Percentiles rank a stretch among this genome's conserved stretches.
Evolutionary conservation across 2,888 invertebrate species (phyloP).

Genomic region (Troides helena): DNA sequence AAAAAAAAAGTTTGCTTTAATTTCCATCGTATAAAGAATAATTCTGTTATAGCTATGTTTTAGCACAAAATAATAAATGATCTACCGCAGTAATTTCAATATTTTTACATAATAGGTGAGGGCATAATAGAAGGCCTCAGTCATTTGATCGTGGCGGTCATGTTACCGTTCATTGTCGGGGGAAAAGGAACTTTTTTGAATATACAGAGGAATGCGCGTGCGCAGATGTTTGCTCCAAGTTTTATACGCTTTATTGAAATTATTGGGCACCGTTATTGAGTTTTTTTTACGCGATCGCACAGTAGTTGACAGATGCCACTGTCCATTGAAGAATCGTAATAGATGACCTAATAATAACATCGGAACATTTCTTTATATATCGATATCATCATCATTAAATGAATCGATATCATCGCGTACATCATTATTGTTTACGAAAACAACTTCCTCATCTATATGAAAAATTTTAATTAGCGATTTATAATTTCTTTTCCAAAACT

Average conservation of each 20-base stretch:
- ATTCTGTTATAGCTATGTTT: background rate
- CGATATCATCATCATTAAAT: background rate
- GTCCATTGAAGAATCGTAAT: slow-evolving; percentile 25
- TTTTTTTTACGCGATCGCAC: slow-evolving; percentile 46
- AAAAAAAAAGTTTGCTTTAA: too few relatives aligned
- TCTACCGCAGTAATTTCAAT: slow-evolving; percentile 31
- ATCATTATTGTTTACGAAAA: too few relatives aligned
- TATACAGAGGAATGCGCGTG: slow-evolving; percentile 55
- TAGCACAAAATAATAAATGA: slow-evolving; percentile 13
- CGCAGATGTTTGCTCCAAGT: slow-evolving; percentile 73
- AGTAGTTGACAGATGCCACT: slow-evolving; percentile 41
- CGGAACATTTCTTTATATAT: background rate
- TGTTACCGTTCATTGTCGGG: slow-evolving; percentile 51
- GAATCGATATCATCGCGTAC: background rate
- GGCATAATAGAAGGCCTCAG: slow-evolving; percentile 34
- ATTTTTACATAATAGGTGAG: slow-evolving; percentile 38
- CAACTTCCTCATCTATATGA: too few relatives aligned
- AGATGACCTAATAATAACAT: slow-evolving; percentile 25
- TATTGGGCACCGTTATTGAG: slow-evolving; percentile 56
- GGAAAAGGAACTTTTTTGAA: slow-evolving; percentile 61
- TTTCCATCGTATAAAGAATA: background rate
- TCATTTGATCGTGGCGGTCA: slow-evolving; percentile 42
- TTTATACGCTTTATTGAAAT: slow-evolving; percentile 65
- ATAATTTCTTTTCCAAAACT: too few relatives aligned
- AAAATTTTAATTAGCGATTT: too few relatives aligned